Percentiles rank a stretch among this genome's conserved stretches.
Conservation (phyloP, 2,797 vertebrate species). For the Cryptoprocta ferox region DNA sequence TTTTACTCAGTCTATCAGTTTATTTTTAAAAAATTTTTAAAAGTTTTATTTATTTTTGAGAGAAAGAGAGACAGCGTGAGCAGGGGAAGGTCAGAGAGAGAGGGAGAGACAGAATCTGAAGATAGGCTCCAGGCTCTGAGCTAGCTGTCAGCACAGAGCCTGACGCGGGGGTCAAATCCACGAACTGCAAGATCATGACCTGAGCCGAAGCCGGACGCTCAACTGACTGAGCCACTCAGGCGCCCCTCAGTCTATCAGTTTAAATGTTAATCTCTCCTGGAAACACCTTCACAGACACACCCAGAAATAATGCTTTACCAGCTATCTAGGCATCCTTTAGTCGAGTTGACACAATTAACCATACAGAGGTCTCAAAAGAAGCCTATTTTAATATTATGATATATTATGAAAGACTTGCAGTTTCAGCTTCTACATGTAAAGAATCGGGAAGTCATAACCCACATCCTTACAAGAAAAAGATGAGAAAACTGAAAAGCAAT, state of each 20-base stretch:
- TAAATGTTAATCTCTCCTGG: not conserved
- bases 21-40: too few relatives aligned
- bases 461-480: not conserved
- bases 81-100: too few relatives aligned
- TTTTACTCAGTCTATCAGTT: not conserved
- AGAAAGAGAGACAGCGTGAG: too few relatives aligned
- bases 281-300: not conserved
- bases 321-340: not conserved
- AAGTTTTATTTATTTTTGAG: too few relatives aligned
- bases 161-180: too few relatives aligned
- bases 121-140: too few relatives aligned
- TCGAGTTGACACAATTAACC: not conserved
- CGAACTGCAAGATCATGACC: too few relatives aligned
- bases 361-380: not conserved
- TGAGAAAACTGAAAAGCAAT: not conserved
- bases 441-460: not conserved
- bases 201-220: too few relatives aligned
- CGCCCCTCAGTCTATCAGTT: not conserved
- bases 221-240: too few relatives aligned
- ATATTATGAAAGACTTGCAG: not conserved
- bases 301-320: not conserved
- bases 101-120: too few relatives aligned
- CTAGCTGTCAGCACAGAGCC: too few relatives aligned
- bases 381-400: not conserved
- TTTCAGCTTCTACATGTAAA: not conserved